These are phyloP conservation scores for Bryconaethiops microstoma DNA, from an alignment of 2,797 vertebrate genomes.

Conservation along the genomic window DNA sequence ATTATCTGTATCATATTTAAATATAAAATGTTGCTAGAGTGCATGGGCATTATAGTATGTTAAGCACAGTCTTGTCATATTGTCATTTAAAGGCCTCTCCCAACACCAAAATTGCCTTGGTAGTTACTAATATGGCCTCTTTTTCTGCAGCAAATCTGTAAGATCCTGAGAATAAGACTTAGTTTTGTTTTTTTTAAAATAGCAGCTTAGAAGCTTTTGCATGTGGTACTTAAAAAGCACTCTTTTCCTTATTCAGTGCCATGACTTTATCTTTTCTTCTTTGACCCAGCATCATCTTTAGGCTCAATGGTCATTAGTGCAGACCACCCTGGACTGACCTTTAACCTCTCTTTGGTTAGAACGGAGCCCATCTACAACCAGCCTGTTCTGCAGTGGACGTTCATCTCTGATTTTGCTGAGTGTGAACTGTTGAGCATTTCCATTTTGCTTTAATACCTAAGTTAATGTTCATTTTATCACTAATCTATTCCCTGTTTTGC, in stretches of 20 bases:
- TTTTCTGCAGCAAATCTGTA: neutral
- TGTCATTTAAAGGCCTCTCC: neutral
- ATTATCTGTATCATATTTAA: too few species aligned
- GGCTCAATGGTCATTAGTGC: constrained; percentile 85
- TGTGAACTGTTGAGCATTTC: neutral
- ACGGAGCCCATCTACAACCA: constrained; percentile 89
- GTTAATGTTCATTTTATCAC: too few species aligned
- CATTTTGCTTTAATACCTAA: neutral
- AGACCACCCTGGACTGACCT: constrained; percentile 86
- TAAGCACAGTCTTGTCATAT: neutral
- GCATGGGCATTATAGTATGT: too few species aligned
- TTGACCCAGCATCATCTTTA: constrained; percentile 74
- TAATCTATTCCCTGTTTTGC: too few species aligned
- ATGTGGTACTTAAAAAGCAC: neutral
- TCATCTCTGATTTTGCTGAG: constrained; percentile 90
- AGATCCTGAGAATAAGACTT: neutral
- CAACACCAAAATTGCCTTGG: neutral
- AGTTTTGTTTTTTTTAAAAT: constrained; percentile 16
- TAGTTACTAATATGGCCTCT: neutral
- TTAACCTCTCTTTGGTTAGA: constrained; percentile 86
- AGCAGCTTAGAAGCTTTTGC: neutral
- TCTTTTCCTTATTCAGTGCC: neutral
- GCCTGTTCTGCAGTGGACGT: constrained; percentile 91
- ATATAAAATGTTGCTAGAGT: neutral
- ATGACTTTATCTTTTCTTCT: constrained; percentile 17